A percentile compares a stretch with the other conserved stretches of the same genome.
phyloP scores from a whole-genome alignment of 2,113 vertebrate species.

The Brachyhypopomus occidentalis region DNA sequence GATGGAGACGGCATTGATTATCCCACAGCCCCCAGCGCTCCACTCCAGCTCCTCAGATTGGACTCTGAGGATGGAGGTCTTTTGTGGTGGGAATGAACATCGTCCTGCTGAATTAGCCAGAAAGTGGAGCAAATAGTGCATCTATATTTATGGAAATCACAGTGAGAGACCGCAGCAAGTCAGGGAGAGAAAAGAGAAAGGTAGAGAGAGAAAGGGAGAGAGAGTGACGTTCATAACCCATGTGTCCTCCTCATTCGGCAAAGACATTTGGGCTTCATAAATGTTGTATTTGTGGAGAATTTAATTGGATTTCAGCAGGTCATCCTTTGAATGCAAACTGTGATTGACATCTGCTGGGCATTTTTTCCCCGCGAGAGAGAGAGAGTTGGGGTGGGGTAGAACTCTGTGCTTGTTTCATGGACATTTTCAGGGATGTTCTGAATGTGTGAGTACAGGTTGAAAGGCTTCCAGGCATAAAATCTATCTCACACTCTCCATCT shows the following conservation, averaged over 20 bases:
- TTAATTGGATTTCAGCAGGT: conserved; percentile 57
- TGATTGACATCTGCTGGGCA: conserved; percentile 45
- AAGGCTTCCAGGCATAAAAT: neutral
- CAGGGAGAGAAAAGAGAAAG: conserved; percentile 19
- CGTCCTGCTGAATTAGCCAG: conserved; percentile 47
- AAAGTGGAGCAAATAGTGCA: conserved; percentile 51
- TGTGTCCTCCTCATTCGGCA: conserved; percentile 47
- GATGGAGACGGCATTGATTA: conserved; percentile 46
- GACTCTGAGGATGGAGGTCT: conserved; percentile 48
- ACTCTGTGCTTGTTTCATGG: conserved; percentile 8
- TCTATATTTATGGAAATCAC: conserved; percentile 58
- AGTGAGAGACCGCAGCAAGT: conserved; percentile 24
- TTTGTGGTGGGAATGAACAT: conserved; percentile 52
- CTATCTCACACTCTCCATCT: no score
- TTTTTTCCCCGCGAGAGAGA: conserved; percentile 28
- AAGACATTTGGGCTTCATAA: conserved; percentile 56
- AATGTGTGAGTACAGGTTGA: conserved; percentile 27
- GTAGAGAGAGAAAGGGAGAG: neutral
- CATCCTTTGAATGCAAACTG: conserved; percentile 50
- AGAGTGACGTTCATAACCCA: conserved; percentile 8
- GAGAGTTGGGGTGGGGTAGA: neutral
- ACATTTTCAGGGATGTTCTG: conserved; percentile 1
- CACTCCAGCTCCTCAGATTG: conserved; percentile 42
- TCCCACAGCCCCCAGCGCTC: conserved; percentile 28
- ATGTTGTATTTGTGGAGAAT: conserved; percentile 50